These are phyloP conservation scores for Epinephelus awoara DNA, from an alignment of 2,797 vertebrate genomes.

Conservation along the genomic window DNA sequence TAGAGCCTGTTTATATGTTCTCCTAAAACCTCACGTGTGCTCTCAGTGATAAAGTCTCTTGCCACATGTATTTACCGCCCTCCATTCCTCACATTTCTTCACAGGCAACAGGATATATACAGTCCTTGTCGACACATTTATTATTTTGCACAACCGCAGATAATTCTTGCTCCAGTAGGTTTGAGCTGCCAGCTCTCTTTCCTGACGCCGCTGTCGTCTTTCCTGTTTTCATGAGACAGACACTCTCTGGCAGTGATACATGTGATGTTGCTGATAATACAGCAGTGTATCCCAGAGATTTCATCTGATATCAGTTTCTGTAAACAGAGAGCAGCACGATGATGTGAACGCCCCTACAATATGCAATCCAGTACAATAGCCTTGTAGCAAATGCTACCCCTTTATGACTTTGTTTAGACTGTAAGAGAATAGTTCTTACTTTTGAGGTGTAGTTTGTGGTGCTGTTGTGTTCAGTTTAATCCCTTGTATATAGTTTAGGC, in stretches of 20 bases:
- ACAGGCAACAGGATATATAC: slow-evolving; percentile 6
- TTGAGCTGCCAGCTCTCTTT: slow-evolving; percentile 36
- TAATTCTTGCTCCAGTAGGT: not conserved
- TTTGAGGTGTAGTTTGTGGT: not conserved
- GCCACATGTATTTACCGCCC: slow-evolving; percentile 21
- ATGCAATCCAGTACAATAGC: not conserved
- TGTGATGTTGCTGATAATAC: slow-evolving; percentile 32
- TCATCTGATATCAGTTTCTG: slow-evolving; percentile 35
- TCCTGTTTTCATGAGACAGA: slow-evolving; percentile 71
- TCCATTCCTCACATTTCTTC: slow-evolving; percentile 38
- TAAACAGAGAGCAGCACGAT: slow-evolving; percentile 1
- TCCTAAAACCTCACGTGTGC: slow-evolving; percentile 24
- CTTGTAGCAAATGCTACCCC: not conserved
- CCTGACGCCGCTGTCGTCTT: slow-evolving; percentile 49
- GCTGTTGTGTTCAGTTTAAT: not conserved
- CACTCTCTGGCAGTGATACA: slow-evolving; percentile 35
- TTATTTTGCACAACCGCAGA: slow-evolving; percentile 10
- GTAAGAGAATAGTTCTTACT: not conserved
- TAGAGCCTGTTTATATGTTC: slow-evolving; percentile 14
- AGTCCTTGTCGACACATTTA: not conserved
- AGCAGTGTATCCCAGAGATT: not conserved
- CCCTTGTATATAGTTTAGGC: not conserved
- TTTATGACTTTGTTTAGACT: slow-evolving; percentile 3
- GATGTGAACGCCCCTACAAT: slow-evolving; percentile 8
- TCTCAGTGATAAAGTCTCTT: slow-evolving; percentile 7